Evolutionary conservation across 2,888 invertebrate genomes (phyloP), one percentile per base, ranked within the genome.

Genomic region (Tillus elongatus): DNA sequence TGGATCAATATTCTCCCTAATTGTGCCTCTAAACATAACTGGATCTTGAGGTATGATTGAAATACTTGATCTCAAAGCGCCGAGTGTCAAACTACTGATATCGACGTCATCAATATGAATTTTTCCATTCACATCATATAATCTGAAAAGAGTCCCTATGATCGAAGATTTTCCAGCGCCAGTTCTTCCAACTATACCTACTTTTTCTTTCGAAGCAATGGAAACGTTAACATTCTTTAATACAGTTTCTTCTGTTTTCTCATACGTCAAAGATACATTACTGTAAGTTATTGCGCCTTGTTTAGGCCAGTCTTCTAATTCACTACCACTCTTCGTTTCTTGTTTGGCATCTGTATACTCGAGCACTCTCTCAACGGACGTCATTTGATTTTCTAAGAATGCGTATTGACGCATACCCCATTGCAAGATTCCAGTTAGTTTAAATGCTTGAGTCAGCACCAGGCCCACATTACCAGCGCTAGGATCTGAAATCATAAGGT

Each of bases 41-140:
- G 88, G 87, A 57, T 87, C 86, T 62, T 88, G 87, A 0, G 87
- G 87, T 38, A 88, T 88, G 53, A 88, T 86, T 8, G 87, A 84
- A 43, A 88, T 73, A 53, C 75, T 77, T 26, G 78, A 76, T 38
- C 87, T 74, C 11, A 87, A 70, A 57, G 81, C 74, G 50, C 79
- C 78, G n/a, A 87, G 66, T 0, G 85, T 84, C 39, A 93, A 61
- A 1, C 65, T 62, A 0, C 71, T 71, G 0, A 79, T 83, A 52
- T 84, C 77, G 1, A 82, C 69, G 0, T 72, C 79, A 61, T 96
- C 95, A 47, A 95, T 86, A 39, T 73, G 58, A 26, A 96, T 80
- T 14, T 72, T 67, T 0, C 95, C 95, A 75, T 77, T 45, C 75
- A 56, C 71, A 42, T 79, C 81, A 3, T 85, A 80, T 42, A 95